These are phyloP conservation scores for Muschampia plurimacula DNA, from an alignment of 2,888 invertebrate species.

Conservation along the genomic window DNA sequence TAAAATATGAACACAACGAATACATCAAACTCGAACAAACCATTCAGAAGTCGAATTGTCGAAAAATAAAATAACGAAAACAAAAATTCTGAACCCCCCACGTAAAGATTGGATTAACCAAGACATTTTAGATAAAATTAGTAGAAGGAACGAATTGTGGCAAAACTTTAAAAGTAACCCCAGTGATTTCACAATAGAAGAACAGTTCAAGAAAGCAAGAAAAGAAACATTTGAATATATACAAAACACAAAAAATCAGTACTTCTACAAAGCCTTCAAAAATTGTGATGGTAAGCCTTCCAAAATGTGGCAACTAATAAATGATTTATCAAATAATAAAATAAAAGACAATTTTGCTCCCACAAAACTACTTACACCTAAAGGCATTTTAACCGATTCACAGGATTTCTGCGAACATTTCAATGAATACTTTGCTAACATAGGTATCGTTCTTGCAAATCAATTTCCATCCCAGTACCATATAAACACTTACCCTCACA, in stretches of 20 bases:
- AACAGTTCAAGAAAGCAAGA: neutral
- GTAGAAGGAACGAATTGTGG: neutral
- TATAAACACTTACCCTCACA: neutral
- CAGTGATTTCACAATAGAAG: neutral
- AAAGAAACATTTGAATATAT: neutral
- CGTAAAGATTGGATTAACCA: neutral
- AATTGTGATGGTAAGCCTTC: slow-evolving; percentile 1
- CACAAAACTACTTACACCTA: neutral
- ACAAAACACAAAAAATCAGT: neutral
- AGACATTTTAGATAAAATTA: neutral
- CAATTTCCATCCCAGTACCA: slow-evolving; percentile 1
- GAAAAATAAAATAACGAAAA: neutral
- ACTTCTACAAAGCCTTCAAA: neutral
- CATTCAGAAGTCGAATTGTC: neutral
- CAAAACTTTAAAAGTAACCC: neutral
- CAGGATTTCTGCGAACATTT: neutral
- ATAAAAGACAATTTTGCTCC: slow-evolving; percentile 4
- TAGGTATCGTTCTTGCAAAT: neutral
- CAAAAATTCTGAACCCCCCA: neutral
- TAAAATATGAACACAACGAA: neutral
- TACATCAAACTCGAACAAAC: neutral
- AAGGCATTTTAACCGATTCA: slow-evolving; percentile 2
- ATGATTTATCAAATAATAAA: neutral
- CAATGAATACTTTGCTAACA: neutral
- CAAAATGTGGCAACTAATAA: neutral